Base-by-base conservation (phyloP, 2,113 vertebrate genomes). In the Trochalopteron elliotii region DNA sequence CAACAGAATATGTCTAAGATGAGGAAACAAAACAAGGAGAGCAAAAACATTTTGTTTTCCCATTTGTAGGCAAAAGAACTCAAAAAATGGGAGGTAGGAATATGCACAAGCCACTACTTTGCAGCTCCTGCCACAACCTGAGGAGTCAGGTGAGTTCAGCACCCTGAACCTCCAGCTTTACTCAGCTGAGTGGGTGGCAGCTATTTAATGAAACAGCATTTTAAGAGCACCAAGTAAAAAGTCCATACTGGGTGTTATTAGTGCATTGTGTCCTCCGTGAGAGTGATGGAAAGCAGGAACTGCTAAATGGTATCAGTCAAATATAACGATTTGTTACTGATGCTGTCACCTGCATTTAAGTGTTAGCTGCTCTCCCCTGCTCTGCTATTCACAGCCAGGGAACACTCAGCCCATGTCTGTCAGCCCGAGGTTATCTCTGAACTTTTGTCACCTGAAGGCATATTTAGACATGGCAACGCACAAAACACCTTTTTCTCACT, bases 401-500 rank as follows among this genome's bases (percentile, higher is more conserved):
- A 76, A 71, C 74, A 15, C 24, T 78, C 7, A 94, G 87, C 82
- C 89, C 55, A 0, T n/a, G 69, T 9, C 89, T 92, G 83, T 89
- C 94, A 96, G 14, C 40, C 76, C 44, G 49, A 72, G 65, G 61
- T 90, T 94, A 2, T 52, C 83, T 79, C 89, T 57, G 39, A 91
- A 89, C 92, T 77, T 72, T 52, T 79, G 74, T 69, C 96, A 95
- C 77, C 77, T 89, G 50, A 23, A 82, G 80, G 93, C 77, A 44
- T 33, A 70, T 91, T 89, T 85, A 76, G 77, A 83, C 84, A 59
- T 6, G 5, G 13, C 3, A 84, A 47, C 64, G 75, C 30, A 0
- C 67, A 72, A 93, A 92, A 90, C 80, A 87, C 77, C 88, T 82
- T 96, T 63, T 92, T 89, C 85, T 95, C 85, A 67, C 83, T 94